phyloP scores from a whole-genome alignment of 1,140 invertebrate genomes.

The Nebria ingens region DNA sequence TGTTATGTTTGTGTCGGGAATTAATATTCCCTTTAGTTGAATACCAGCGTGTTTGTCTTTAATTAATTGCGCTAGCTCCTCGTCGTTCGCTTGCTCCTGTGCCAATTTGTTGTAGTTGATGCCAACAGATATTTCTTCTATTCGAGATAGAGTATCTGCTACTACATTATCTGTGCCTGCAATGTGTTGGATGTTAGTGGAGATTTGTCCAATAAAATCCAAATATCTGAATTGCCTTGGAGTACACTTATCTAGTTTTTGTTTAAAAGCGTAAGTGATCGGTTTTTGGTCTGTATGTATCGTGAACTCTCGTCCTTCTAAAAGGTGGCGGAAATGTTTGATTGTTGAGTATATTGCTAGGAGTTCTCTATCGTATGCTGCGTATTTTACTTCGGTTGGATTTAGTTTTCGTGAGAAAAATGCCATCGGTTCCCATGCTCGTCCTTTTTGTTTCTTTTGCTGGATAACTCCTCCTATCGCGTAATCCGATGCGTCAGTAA shows the following conservation, averaged over 20 bases:
- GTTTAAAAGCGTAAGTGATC: conserved; percentile 24
- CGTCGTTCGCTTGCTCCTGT: neutral
- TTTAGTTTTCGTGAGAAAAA: conserved; percentile 25
- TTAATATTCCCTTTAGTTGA: neutral
- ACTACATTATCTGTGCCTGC: conserved; percentile 27
- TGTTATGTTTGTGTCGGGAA: neutral
- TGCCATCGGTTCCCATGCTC: conserved; percentile 17
- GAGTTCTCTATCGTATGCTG: conserved; percentile 30
- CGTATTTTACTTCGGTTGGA: too few relatives aligned
- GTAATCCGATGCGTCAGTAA: conserved; percentile 30
- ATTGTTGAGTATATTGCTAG: conserved; percentile 25
- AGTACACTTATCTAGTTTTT: conserved; percentile 25
- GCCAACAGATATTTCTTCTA: conserved; percentile 14
- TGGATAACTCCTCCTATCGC: conserved; percentile 32
- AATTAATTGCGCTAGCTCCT: neutral
- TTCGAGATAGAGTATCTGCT: conserved; percentile 25
- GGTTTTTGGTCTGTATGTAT: conserved; percentile 36
- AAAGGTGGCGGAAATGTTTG: conserved; percentile 24
- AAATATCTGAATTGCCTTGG: conserved; percentile 28
- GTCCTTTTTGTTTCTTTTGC: conserved; percentile 22
- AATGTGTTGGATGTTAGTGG: conserved; percentile 30
- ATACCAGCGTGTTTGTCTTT: neutral
- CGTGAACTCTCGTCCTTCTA: conserved; percentile 26
- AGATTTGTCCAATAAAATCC: conserved; percentile 31
- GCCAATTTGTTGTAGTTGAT: neutral